Conservation (phyloP, 2,797 vertebrate species). For the Etheostoma perlongum region DNA sequence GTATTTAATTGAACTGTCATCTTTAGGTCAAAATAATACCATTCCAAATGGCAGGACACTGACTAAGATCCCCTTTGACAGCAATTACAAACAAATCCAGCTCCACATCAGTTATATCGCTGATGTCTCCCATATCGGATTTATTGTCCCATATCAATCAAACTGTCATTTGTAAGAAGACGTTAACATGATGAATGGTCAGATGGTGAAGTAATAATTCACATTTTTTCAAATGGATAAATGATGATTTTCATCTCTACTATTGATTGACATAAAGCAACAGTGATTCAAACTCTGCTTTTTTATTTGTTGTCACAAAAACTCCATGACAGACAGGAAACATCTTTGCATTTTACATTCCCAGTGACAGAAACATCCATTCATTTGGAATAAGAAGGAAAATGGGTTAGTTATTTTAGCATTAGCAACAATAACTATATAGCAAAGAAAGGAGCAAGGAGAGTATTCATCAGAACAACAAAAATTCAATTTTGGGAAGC, state of each 20-base stretch:
- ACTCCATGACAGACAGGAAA: neutral
- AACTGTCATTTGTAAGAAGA: conserved; percentile 44
- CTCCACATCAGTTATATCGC: conserved; percentile 41
- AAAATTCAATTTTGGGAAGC: neutral
- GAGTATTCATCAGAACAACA: neutral
- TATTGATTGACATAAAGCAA: conserved; percentile 24
- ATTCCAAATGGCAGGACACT: conserved; percentile 52
- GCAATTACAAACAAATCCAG: conserved; percentile 72
- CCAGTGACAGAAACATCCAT: neutral
- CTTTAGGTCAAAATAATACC: conserved; percentile 67
- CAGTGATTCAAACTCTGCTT: neutral
- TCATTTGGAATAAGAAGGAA: neutral
- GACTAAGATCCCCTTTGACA: conserved; percentile 71
- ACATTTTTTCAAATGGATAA: conserved; percentile 40
- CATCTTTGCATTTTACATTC: neutral
- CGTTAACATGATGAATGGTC: conserved; percentile 57
- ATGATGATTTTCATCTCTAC: conserved; percentile 29
- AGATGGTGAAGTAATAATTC: conserved; percentile 53
- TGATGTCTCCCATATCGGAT: conserved; percentile 31
- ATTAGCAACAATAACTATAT: neutral
- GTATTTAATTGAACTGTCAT: conserved; percentile 80
- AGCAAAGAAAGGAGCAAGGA: neutral
- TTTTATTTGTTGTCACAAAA: neutral
- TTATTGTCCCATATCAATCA: conserved; percentile 68
- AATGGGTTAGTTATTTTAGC: neutral